Evolutionary conservation across 2,113 vertebrate genomes (phyloP), one percentile per base, ranked within the genome.

Genomic region (Podarcis raffonei): DNA sequence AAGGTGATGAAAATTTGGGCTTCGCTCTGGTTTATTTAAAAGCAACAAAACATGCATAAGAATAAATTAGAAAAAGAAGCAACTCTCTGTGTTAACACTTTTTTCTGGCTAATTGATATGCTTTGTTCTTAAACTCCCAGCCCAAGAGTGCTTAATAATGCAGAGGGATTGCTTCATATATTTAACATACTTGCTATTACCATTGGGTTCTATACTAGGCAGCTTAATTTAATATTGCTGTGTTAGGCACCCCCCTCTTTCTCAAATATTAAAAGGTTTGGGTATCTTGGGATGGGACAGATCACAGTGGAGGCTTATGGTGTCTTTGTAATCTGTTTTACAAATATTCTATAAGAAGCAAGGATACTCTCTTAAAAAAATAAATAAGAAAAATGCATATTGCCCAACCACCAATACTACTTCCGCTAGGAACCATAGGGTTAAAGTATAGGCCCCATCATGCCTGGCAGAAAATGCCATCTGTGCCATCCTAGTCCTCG

Each of bases 211-310:
- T n/a, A 32, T 74, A 81, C 85, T 89, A 93, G 90, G 76, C 85
- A 92, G 87, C 94, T 94, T 91, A 90, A 93, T 93, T 89, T 94
- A 95, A 89, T 87, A 93, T 80, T 89, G 35, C 87, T 91, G 13
- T 65, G 53, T 20, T 83, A n/a, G 68, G 15, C 13, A 3, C 48
- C 48, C 13, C 57, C 6, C 15, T 48, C 15, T 69, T 48, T 23
- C 12, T 35, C 23, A 39, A 62, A 62, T n/a, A 6, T 6, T 20
- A 12, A 39, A 68, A 32, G 35, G 32, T 25, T 25, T 82, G 15
- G 12, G 39, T 83, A 27, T 23, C 65, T 42, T 42, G 2, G 25
- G 22, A 42, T 39, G 22, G 11, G 80, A 77, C 16, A 65, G 30
- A 81, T 18, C 59, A 2, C 20, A 68, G 65, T 27, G 32, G 25